A percentile compares a stretch with the other conserved stretches of the same genome.
Evolutionary conservation across 2,888 invertebrate genomes (phyloP).

Genomic region (Napeogenes inachia): DNA sequence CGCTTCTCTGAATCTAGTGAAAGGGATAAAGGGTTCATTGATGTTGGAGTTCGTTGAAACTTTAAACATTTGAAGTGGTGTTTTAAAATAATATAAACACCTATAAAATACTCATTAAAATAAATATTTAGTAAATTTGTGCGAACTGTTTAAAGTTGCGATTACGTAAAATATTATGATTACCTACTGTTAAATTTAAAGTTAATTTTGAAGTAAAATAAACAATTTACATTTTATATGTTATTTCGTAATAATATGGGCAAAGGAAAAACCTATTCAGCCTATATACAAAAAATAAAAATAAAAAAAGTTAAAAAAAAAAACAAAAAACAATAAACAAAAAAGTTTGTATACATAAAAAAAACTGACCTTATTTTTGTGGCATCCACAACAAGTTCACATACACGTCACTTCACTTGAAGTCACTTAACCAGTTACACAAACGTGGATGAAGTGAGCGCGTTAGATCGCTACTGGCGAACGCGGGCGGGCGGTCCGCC

Average conservation of each 20-base stretch:
- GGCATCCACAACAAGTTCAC: slow-evolving; percentile 25
- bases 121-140: too few relatives aligned
- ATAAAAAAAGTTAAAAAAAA: too few relatives aligned
- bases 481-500: slow-evolving; percentile 59
- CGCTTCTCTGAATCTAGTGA: slow-evolving; percentile 1
- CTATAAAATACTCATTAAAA: too few relatives aligned
- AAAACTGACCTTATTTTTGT: slow-evolving; percentile 20
- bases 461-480: slow-evolving; percentile 51
- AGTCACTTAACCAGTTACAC: slow-evolving; percentile 17
- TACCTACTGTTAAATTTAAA: too few relatives aligned
- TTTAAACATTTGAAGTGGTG: slow-evolving; percentile 2
- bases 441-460: slow-evolving; percentile 50
- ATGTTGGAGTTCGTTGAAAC: slow-evolving; percentile 3
- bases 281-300: background rate
- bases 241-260: too few relatives aligned
- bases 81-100: background rate
- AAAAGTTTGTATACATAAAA: background rate
- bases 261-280: too few relatives aligned
- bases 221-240: too few relatives aligned
- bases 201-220: too few relatives aligned
- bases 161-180: too few relatives aligned
- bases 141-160: too few relatives aligned
- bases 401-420: slow-evolving; percentile 26
- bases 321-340: too few relatives aligned
- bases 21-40: slow-evolving; percentile 8